Evolutionary conservation across 2,797 vertebrate species (phyloP).

Genomic region (Simalia tracyae): DNA sequence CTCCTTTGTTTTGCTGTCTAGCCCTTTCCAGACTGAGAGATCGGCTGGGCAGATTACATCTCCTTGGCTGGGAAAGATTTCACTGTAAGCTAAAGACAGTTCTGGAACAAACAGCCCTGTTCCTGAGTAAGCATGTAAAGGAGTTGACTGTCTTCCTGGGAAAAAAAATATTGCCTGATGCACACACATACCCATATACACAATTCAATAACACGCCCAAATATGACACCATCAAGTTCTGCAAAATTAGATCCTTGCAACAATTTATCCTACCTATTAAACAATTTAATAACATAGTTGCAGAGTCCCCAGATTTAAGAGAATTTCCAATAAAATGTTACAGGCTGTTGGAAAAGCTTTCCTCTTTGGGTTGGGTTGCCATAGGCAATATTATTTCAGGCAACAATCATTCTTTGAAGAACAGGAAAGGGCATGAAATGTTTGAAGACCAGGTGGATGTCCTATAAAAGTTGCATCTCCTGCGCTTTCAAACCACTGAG

Average conservation of each 20-base stretch:
- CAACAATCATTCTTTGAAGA: not conserved
- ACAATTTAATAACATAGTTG: not conserved
- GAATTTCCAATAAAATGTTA: not conserved
- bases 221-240: not conserved
- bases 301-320: not conserved
- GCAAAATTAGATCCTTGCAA: not conserved
- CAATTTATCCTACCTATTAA: not conserved
- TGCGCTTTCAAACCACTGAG: not conserved
- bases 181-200: no score
- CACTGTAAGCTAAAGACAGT: not conserved
- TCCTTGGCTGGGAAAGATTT: not conserved
- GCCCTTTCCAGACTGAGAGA: not conserved
- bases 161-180: not conserved
- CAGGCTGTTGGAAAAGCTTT: not conserved
- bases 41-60: not conserved
- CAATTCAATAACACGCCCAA: not conserved
- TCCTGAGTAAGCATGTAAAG: not conserved
- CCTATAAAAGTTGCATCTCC: not conserved
- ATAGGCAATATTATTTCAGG: not conserved
- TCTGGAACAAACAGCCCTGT: not conserved
- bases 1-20: not conserved
- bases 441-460: not conserved
- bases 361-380: not conserved
- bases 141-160: no score
- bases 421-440: not conserved